Evolutionary conservation across 2,888 invertebrate genomes (phyloP), one percentile per base, ranked within the genome.

Genomic region (Mylabris sibirica): DNA sequence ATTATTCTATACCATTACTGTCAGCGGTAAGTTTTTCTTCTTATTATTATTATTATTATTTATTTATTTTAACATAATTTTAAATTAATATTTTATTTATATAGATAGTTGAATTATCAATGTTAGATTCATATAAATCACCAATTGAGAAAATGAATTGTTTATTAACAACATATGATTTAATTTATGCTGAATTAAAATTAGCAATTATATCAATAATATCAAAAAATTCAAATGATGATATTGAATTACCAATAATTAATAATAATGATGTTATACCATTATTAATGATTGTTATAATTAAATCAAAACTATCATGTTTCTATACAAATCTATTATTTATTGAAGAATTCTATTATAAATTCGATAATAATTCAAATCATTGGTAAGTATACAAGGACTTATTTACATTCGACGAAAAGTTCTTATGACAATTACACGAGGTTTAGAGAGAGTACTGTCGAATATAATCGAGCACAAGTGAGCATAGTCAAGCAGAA

Each of bases 111-210:
- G 87, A 87, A 76, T 77, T 87, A 65, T 85, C 86, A 1, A 83
- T 84, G 64, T 71, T 86, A 59, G 86, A 86, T 68, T 78, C 77
- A 5, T 80, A 82, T 35, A 80, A 80, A 70, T 85, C 83, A 63
- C 86, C 86, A 2, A 72, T 82, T 34, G 86, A 86, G 71, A 87
- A 87, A 77, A 75, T 86, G 2, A 75, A 81, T n/a, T 87, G 87
- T 74, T 70, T 87, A 6, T 83, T 83, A 64, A 79, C 82, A 11
- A 83, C 85, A 0, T 81, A 85, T 67, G 87, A 87, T 72, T 76
- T 86, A n/a, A 81, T 85, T 64, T 82, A 84, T 65, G 87, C 86
- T 8, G 86, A 87, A 77, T 75, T 86, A 12, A 87, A 87, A 77
- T 81, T 82, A 17, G 85, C 84, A 3, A 76, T 86, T 22, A 84